Evolutionary conservation across 1,140 invertebrate species (phyloP).

Genomic region (Lerema accius): DNA sequence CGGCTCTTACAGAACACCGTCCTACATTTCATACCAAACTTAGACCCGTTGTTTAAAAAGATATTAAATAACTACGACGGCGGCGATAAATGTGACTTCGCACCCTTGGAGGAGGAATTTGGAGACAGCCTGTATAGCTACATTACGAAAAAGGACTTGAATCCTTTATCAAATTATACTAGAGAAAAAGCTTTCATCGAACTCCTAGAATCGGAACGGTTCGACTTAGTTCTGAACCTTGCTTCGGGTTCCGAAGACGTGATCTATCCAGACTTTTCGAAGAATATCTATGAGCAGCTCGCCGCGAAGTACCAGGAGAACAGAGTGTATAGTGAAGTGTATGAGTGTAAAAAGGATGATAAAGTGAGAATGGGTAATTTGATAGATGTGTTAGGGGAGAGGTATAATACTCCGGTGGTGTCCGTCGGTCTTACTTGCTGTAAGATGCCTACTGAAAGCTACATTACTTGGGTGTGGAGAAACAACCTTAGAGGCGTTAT

Average conservation of each 20-base stretch:
- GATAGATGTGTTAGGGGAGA: slow-evolving; percentile 83
- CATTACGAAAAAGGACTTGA: slow-evolving; percentile 60
- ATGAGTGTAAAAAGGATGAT: slow-evolving; percentile 41
- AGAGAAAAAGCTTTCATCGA: slow-evolving; percentile 84
- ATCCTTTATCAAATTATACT: slow-evolving; percentile 64
- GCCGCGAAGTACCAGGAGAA: slow-evolving; percentile 73
- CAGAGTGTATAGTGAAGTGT: slow-evolving; percentile 54
- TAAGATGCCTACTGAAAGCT: slow-evolving; percentile 87
- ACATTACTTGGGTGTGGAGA: slow-evolving; percentile 89
- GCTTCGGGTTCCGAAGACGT: slow-evolving; percentile 85
- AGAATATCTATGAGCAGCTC: slow-evolving; percentile 81
- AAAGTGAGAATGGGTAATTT: slow-evolving; percentile 69
- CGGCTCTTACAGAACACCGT: slow-evolving; percentile 88
- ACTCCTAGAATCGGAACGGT: slow-evolving; percentile 82
- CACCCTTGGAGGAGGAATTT: slow-evolving; percentile 79
- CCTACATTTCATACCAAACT: slow-evolving; percentile 90
- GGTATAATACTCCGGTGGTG: slow-evolving; percentile 83
- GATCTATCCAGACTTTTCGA: slow-evolving; percentile 77
- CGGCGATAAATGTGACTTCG: slow-evolving; percentile 74
- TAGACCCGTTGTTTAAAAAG: slow-evolving; percentile 84
- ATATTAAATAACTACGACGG: slow-evolving; percentile 65
- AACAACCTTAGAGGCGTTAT: slow-evolving; percentile 88
- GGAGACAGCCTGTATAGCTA: slow-evolving; percentile 83
- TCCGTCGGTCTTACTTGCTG: slow-evolving; percentile 88
- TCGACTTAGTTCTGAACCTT: slow-evolving; percentile 85